Conservation (phyloP, 2,113 vertebrate species). For the Phylloscopus whistleri region DNA sequence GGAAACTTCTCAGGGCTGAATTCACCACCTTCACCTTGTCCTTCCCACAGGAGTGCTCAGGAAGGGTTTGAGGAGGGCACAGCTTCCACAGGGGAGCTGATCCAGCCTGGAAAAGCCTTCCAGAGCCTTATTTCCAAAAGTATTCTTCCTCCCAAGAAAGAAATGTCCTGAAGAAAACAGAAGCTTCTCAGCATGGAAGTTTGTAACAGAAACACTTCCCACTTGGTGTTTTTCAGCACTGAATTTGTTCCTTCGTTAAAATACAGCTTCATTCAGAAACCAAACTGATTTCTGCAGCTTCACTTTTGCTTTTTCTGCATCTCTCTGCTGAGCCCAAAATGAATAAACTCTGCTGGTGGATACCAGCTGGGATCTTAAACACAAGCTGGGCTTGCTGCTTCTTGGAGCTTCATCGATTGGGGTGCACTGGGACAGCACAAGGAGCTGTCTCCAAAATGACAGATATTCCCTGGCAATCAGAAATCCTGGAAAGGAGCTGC, state of each 20-base stretch:
- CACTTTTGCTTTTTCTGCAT: neutral
- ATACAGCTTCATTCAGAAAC: neutral
- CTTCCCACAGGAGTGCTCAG: neutral
- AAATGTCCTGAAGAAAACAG: neutral
- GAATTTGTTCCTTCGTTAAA: neutral
- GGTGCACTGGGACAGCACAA: rapidly evolving
- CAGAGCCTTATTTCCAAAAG: neutral
- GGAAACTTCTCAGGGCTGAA: neutral
- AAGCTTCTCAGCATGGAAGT: neutral
- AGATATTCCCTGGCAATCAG: neutral
- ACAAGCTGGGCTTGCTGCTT: neutral
- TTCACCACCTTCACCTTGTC: neutral
- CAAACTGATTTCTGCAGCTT: neutral
- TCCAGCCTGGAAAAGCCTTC: neutral
- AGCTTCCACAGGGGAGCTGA: neutral
- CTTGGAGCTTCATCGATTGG: neutral
- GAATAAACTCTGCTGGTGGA: neutral
- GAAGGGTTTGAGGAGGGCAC: neutral
- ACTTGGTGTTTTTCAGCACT: neutral
- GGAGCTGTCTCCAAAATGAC: neutral
- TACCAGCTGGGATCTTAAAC: neutral
- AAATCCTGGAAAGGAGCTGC: rapidly evolving
- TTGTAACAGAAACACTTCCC: neutral
- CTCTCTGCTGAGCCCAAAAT: neutral
- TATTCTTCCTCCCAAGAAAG: neutral